Evolutionary conservation across 2,888 invertebrate genomes (phyloP).

Genomic region (Amphipyra tragopoginis): DNA sequence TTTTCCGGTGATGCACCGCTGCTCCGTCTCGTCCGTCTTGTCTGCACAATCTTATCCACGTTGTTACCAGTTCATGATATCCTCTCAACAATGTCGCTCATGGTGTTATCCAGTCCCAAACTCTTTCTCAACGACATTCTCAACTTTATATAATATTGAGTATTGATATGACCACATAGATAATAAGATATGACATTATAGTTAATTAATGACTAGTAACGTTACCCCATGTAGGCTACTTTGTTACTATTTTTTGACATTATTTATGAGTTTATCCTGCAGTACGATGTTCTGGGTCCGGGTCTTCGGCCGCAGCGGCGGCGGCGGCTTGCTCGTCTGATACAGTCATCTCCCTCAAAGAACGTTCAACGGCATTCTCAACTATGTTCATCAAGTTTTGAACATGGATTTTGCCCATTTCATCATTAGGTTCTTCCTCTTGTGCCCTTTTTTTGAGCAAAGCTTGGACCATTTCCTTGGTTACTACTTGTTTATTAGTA

Average conservation of each 20-base stretch:
- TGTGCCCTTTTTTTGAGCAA: constrained; percentile 40
- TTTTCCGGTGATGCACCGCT: constrained; percentile 1
- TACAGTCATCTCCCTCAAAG: constrained; percentile 35
- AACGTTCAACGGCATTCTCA: constrained; percentile 45
- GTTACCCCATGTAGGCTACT: constrained; percentile 5
- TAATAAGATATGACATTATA: constrained; percentile 31
- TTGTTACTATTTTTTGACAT: constrained; percentile 20
- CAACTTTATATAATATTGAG: constrained; percentile 25
- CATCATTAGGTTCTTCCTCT: constrained; percentile 43
- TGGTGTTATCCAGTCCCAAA: constrained; percentile 16
- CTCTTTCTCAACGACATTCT: constrained; percentile 17
- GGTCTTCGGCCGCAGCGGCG: no score
- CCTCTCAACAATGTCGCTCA: constrained; percentile 12
- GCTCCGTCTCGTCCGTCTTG: neutral
- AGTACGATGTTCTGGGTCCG: constrained; percentile 30
- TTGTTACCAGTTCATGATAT: constrained; percentile 24
- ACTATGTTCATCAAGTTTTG: constrained; percentile 48
- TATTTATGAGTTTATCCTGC: constrained; percentile 26
- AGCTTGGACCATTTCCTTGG: constrained; percentile 50
- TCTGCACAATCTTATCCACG: constrained; percentile 11
- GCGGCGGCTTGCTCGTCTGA: neutral
- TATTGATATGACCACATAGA: constrained; percentile 43
- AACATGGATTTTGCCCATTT: constrained; percentile 49
- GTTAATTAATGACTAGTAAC: constrained; percentile 30
- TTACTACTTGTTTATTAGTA: constrained; percentile 39